A percentile compares a stretch with the other conserved stretches of the same genome.
Conservation (phyloP, 2,797 vertebrate species). For the Pangasius larnaudii region DNA sequence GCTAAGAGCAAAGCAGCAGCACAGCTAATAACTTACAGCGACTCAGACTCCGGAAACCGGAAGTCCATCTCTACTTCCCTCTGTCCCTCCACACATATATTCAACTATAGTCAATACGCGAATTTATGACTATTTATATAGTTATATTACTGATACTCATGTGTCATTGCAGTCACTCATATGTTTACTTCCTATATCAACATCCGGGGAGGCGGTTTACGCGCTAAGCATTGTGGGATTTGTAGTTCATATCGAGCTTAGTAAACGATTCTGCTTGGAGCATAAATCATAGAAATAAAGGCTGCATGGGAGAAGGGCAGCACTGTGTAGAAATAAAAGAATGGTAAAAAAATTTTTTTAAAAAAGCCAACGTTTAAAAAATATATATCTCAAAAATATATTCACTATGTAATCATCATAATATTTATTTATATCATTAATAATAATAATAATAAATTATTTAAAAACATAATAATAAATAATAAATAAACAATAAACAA, state of each 20-base stretch:
- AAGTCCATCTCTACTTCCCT: not conserved
- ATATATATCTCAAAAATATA: too few species aligned
- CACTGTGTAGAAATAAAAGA: not conserved
- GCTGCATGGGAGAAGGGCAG: not conserved
- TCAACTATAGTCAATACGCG: not conserved
- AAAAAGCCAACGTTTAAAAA: not conserved
- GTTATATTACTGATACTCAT: not conserved
- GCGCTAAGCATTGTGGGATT: conserved; percentile 65
- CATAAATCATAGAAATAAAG: not conserved
- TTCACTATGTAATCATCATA: too few species aligned
- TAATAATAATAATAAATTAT: too few species aligned
- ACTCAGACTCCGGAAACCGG: not conserved
- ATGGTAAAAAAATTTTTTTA: not conserved
- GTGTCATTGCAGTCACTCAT: not conserved
- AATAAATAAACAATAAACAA: too few species aligned
- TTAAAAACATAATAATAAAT: too few species aligned
- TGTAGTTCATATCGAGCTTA: conserved; percentile 54
- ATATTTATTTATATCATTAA: too few species aligned
- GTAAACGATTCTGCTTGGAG: not conserved
- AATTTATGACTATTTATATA: not conserved
- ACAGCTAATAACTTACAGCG: not conserved
- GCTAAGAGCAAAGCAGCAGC: not conserved
- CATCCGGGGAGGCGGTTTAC: conserved; percentile 66
- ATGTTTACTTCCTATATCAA: conserved; percentile 64
- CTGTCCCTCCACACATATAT: not conserved